Conservation (phyloP, 2,797 vertebrate genomes). For the Bovichtus variegatus region DNA sequence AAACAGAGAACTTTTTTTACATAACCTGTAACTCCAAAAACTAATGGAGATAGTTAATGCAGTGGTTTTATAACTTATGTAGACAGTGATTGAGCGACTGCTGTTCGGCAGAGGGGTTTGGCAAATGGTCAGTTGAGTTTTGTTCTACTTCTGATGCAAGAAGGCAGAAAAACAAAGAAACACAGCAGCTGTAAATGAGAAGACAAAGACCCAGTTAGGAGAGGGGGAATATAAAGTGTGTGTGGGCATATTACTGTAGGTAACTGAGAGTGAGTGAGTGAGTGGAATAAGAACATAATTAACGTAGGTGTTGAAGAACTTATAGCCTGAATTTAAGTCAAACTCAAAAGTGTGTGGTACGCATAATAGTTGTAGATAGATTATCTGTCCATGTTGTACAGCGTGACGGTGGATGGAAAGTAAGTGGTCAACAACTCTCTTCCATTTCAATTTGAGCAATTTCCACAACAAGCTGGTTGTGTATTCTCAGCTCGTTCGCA, state of each 20-base stretch:
- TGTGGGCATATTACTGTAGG: background rate
- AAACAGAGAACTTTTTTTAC: too few relatives aligned
- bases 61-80: too few relatives aligned
- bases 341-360: background rate
- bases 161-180: background rate
- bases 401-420: background rate
- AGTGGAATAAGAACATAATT: background rate
- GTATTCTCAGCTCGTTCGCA: background rate
- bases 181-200: background rate
- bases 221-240: background rate
- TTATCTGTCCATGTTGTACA: background rate
- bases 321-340: too few relatives aligned
- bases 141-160: slow-evolving; percentile 7
- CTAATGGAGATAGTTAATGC: too few relatives aligned
- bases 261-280: background rate
- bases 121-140: background rate
- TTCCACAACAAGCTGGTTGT: background rate
- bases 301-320: background rate
- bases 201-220: background rate
- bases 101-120: background rate
- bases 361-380: background rate
- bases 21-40: too few relatives aligned
- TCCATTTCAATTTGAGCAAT: background rate
- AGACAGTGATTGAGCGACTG: too few relatives aligned
- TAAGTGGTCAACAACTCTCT: background rate